These are phyloP conservation scores for Diarsia mendica DNA, from an alignment of 2,888 invertebrate genomes.

Conservation along the genomic window DNA sequence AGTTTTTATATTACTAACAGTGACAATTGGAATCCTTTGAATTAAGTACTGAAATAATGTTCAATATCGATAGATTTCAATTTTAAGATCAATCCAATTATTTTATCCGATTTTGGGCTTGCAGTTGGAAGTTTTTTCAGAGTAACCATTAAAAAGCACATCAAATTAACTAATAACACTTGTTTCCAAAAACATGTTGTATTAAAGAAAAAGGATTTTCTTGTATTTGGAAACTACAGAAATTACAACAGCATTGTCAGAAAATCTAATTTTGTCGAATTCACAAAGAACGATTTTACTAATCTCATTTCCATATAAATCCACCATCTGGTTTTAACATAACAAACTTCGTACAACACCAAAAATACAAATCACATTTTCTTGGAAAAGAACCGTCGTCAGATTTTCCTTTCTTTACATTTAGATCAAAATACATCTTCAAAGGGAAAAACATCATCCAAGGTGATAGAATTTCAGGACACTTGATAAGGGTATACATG, in stretches of 20 bases:
- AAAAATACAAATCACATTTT: conserved; percentile 15
- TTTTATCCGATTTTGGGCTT: too few species aligned
- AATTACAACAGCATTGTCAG: conserved; percentile 2
- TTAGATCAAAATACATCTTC: conserved; percentile 29
- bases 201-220: conserved; percentile 1
- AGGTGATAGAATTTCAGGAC: conserved; percentile 36
- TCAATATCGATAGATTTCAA: neutral
- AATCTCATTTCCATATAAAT: conserved; percentile 10
- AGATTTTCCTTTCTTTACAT: conserved; percentile 6
- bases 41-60: neutral
- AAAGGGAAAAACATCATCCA: conserved; percentile 28
- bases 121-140: neutral
- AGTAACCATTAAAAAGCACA: neutral
- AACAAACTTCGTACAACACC: neutral
- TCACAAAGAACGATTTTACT: neutral
- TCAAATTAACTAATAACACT: conserved; percentile 4
- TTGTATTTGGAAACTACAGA: conserved; percentile 9
- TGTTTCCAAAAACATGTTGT: neutral
- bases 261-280: neutral
- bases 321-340: conserved; percentile 6
- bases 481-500: conserved; percentile 40
- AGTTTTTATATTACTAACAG: neutral
- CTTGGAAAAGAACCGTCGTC: conserved; percentile 1
- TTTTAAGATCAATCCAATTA: neutral
- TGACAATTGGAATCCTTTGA: neutral